Conservation (phyloP, 2,113 vertebrate genomes). For the Cyanocitta stelleri region DNA sequence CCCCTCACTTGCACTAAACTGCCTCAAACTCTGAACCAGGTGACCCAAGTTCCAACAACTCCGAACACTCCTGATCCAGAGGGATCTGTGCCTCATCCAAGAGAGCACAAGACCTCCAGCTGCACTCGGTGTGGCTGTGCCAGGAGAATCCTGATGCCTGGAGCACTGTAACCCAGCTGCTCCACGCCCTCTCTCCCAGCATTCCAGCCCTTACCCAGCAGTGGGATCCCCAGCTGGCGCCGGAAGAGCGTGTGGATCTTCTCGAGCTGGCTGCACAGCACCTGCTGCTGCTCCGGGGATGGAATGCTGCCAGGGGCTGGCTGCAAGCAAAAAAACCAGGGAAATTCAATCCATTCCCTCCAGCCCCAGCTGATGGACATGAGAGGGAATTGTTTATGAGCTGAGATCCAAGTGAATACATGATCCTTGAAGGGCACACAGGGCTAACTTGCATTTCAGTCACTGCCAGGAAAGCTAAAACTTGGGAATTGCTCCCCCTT, state of each 20-base stretch:
- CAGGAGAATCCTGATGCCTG: background rate
- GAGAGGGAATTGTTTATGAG: background rate
- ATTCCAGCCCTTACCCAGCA: conserved; percentile 78
- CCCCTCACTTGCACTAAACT: background rate
- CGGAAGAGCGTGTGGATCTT: conserved; percentile 89
- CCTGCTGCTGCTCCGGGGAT: conserved; percentile 84
- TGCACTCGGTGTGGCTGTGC: background rate
- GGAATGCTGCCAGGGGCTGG: conserved; percentile 84
- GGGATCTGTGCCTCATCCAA: background rate
- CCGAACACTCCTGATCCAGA: background rate
- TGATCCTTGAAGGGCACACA: background rate
- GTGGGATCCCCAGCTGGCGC: conserved; percentile 88
- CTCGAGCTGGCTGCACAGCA: conserved; percentile 83
- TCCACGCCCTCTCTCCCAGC: background rate
- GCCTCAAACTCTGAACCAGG: background rate
- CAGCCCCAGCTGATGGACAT: background rate
- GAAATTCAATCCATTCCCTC: background rate
- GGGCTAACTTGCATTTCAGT: background rate
- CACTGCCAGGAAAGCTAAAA: background rate
- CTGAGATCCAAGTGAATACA: background rate
- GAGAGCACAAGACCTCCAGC: background rate
- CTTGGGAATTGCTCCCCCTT: background rate
- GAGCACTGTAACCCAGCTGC: background rate
- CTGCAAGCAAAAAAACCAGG: conserved; percentile 66
- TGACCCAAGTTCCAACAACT: background rate